Conservation (phyloP, 1,140 invertebrate genomes). For the Medauroidea extradentata region DNA sequence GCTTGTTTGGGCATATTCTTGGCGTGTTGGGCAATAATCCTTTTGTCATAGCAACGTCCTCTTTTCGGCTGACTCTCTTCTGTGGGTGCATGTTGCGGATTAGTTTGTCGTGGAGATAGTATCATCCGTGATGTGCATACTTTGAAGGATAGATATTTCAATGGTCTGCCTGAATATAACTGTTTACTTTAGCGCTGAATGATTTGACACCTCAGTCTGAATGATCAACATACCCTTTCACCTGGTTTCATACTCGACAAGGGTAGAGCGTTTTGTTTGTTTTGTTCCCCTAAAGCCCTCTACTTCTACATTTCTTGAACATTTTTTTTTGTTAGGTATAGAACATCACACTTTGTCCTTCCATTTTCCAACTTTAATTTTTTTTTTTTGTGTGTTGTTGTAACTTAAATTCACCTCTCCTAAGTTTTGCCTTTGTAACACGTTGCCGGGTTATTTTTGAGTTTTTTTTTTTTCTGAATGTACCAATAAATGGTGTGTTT, state of each 20-base stretch:
- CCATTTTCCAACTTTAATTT: constrained; percentile 10
- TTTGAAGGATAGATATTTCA: too few species aligned
- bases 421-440: constrained; percentile 10
- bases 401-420: constrained; percentile 4
- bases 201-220: constrained; percentile 1
- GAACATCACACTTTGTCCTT: not conserved
- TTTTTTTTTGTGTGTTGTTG: not conserved
- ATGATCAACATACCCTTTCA: constrained; percentile 7
- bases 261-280: constrained; percentile 3
- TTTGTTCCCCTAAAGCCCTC: not conserved
- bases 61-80: too few species aligned
- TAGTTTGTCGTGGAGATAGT: too few species aligned
- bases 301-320: not conserved
- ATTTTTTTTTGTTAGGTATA: constrained; percentile 6
- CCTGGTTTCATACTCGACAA: constrained; percentile 13
- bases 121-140: too few species aligned
- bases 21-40: too few species aligned
- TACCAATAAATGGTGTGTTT: constrained; percentile 19
- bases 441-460: constrained; percentile 11
- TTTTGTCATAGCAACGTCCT: too few species aligned
- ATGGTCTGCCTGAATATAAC: too few species aligned
- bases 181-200: constrained; percentile 5
- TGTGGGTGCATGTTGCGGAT: too few species aligned
- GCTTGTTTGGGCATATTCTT: too few species aligned
- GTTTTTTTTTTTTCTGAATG: constrained; percentile 15